Conservation (phyloP, 2,888 invertebrate species). For the Netelia fuscicornis region DNA sequence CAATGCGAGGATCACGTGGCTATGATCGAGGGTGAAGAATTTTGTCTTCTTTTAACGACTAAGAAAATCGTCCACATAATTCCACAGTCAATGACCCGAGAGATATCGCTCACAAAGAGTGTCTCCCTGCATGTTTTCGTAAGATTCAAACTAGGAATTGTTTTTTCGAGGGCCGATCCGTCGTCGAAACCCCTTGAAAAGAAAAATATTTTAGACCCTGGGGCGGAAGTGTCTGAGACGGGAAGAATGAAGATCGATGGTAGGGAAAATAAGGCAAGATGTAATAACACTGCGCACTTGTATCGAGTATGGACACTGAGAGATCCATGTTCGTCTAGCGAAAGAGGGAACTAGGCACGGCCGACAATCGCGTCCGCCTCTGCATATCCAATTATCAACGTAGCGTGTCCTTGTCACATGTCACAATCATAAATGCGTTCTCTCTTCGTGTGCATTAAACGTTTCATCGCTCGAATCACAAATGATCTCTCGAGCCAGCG, state of each 20-base stretch:
- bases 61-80: no score
- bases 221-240: constrained; percentile 41
- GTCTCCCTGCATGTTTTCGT: not conserved
- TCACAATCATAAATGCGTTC: constrained; percentile 63
- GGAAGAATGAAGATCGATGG: constrained; percentile 42
- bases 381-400: constrained; percentile 68
- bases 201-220: constrained; percentile 43
- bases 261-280: constrained; percentile 17
- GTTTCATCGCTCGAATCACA: constrained; percentile 9
- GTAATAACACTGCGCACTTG: constrained; percentile 52
- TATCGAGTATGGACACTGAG: not conserved
- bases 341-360: constrained; percentile 46
- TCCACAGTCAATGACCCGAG: constrained; percentile 34
- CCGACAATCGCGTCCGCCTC: constrained; percentile 60
- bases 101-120: not conserved
- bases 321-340: constrained; percentile 26
- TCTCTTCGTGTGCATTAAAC: constrained; percentile 2
- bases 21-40: no score
- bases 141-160: not conserved
- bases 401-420: constrained; percentile 65
- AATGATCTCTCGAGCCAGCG: not conserved
- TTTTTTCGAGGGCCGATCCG: constrained; percentile 11
- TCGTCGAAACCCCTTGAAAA: constrained; percentile 16
- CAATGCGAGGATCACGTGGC: no score
- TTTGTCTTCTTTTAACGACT: not conserved